Evolutionary conservation across 2,888 invertebrate species (phyloP), one percentile per base, ranked within the genome.

Genomic region (Chelonus formosanus): DNA sequence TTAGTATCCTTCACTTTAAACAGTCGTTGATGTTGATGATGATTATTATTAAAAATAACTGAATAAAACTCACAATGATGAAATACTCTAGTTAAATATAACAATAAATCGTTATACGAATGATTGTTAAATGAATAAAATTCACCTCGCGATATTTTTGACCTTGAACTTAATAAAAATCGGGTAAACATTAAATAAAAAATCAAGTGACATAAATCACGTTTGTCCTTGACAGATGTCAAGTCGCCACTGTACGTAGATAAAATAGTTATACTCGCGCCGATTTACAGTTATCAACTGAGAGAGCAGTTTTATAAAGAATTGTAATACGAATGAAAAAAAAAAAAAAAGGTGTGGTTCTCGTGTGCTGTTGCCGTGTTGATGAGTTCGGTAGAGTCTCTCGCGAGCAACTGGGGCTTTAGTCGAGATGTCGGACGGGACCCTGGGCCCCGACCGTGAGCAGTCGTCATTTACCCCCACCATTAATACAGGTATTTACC

Each of bases 331-430:
- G 20, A 2, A 20, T 20, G 20, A 20, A 52, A 53, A 58, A 52
- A 45, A 47, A 36, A 43, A 52, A 31, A 10, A 36, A 59, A 53
- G 59, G 65, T 59, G 59, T 60, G 55, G 59, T 59, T 10, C 67
- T 20, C 20, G 56, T 8, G 59, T 50, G 58, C 61, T 52, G 65
- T 54, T 62, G 36, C 54, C 61, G 67, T 69, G 52, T 56, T 56
- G 55, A 62, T 60, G 63, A 63, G 67, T 68, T 72, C 71, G 69
- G 67, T 70, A 70, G 74, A 75, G 75, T 73, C 73, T 78, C 80
- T 80, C 75, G 75, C 74, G 78, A 78, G 75, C 80, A 78, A 82
- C 82, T 82, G 80, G 78, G 73, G 75, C 79, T 75, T 73, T 1
- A 76, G 76, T 74, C 71, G 76, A 68, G 70, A 73, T 74, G 75